Base-by-base conservation (phyloP, 2,797 vertebrate genomes). In the Vipera latastei region DNA sequence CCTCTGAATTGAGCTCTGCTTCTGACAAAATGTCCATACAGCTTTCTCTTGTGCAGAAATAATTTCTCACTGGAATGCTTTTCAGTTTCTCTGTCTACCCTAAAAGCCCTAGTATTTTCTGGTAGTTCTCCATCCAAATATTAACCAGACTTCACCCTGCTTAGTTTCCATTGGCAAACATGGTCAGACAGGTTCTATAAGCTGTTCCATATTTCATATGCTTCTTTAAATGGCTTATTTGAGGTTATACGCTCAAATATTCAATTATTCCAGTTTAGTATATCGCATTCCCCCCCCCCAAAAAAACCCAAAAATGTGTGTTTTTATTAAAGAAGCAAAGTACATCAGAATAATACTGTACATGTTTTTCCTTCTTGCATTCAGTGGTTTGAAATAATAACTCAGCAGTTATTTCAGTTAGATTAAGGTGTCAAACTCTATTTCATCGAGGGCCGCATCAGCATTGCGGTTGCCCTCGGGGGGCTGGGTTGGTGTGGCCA, bases 291-390 rank as follows among this genome's bases (percentile, higher is more conserved):
- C 93, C 94, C 53, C 32, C 44, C 92, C 18, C 14, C 0, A 6
- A 92, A 94, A 95, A 92, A 90, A 87, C n/a, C n/a, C 91, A 86
- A 93, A 96, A 94, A 53, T 11, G 2, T 78, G 44, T 94, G 20
- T 94, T 95, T 95, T 92, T 92, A 91, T 96, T 92, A 94, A 89
- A 91, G 25, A 85, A 93, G 57, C 93, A 7, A 94, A 96, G 85
- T 95, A 94, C 90, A 92, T 89, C 86, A 88, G 91, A 91, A 73
- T 16, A 86, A 59, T 26, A n/a, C 85, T 92, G 3, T 93, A 86
- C 95, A 73, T 90, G 26, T 55, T 56, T 93, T 93, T 96, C 93
- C 91, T 94, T 89, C 53, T 51, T 92, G 26, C 13, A 38, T 92
- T 88, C 91, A 90, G 38, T 93, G 57, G 88, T 90, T 92, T 95